These are phyloP conservation scores for Neoarius graeffei DNA, from an alignment of 2,113 vertebrate species.

Conservation along the genomic window DNA sequence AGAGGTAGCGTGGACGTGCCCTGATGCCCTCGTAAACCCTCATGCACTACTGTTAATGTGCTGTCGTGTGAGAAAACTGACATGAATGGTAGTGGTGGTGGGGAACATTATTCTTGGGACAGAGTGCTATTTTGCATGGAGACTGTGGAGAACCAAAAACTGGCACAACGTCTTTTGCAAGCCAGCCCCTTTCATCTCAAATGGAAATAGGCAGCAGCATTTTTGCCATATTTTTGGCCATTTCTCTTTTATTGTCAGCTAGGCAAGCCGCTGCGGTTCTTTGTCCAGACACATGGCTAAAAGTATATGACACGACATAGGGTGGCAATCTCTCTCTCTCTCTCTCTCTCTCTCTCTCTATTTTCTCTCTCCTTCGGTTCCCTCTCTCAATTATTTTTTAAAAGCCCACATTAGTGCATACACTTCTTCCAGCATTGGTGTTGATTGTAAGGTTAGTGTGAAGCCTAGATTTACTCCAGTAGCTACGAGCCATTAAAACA, in stretches of 20 bases:
- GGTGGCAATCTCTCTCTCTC: constrained; percentile 62
- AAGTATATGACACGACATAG: constrained; percentile 66
- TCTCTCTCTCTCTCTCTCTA: constrained; percentile 50
- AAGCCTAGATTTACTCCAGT: constrained; percentile 40
- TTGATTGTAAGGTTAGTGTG: constrained; percentile 51
- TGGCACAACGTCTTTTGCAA: constrained; percentile 71
- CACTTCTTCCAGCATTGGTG: constrained; percentile 35
- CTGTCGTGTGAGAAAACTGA: background rate
- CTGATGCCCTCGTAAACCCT: background rate
- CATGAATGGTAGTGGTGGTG: constrained; percentile 56
- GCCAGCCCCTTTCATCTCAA: constrained; percentile 70
- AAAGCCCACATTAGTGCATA: constrained; percentile 22
- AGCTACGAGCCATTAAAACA: constrained; percentile 32
- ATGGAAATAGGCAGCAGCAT: constrained; percentile 71
- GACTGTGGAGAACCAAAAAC: constrained; percentile 73
- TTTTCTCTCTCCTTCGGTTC: constrained; percentile 11
- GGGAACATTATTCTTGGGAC: constrained; percentile 72
- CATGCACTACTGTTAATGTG: background rate
- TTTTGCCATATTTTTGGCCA: constrained; percentile 68
- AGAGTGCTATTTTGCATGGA: constrained; percentile 76
- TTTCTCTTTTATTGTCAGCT: constrained; percentile 61
- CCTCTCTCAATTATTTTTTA: constrained; percentile 8
- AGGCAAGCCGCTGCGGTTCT: constrained; percentile 64
- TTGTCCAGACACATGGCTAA: constrained; percentile 66
- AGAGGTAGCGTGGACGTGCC: constrained; percentile 2